These are phyloP conservation scores for Protodeltote pygarga DNA, from an alignment of 2,888 invertebrate species.

Conservation along the genomic window DNA sequence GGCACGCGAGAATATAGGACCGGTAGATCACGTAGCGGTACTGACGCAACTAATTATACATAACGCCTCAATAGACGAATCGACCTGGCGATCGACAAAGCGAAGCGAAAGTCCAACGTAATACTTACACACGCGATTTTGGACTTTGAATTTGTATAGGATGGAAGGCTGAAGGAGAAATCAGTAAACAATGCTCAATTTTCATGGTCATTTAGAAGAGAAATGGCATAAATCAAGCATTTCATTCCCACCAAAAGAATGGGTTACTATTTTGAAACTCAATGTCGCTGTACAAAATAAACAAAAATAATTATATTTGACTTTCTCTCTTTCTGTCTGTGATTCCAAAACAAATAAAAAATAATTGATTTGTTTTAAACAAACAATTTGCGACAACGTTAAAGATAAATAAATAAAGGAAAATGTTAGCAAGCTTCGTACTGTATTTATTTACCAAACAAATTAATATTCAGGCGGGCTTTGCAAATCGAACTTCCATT, in stretches of 20 bases:
- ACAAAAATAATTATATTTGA: too few species aligned
- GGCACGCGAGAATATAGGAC: slow-evolving; percentile 71
- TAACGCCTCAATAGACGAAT: slow-evolving; percentile 70
- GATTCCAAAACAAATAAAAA: neutral
- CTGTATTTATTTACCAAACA: slow-evolving; percentile 38
- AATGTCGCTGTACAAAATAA: too few species aligned
- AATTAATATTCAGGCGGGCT: slow-evolving; percentile 57
- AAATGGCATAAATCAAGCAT: too few species aligned
- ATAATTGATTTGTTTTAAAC: neutral
- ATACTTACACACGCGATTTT: slow-evolving; percentile 51
- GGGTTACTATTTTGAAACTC: too few species aligned
- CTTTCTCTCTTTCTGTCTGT: too few species aligned
- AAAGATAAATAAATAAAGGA: slow-evolving; percentile 20
- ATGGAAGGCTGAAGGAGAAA: slow-evolving; percentile 18
- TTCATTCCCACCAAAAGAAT: too few species aligned
- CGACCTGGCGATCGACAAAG: slow-evolving; percentile 55
- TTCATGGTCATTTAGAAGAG: too few species aligned
- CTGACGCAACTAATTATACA: slow-evolving; percentile 84
- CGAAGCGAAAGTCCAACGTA: slow-evolving; percentile 75
- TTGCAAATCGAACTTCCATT: slow-evolving; percentile 50
- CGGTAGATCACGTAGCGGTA: slow-evolving; percentile 75
- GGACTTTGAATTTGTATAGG: slow-evolving; percentile 12
- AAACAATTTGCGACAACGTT: slow-evolving; percentile 1
- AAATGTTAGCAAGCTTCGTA: slow-evolving; percentile 12
- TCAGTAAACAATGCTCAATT: slow-evolving; percentile 10